These are phyloP conservation scores for Parnassius apollo DNA, from an alignment of 2,888 invertebrate genomes.

Conservation along the genomic window DNA sequence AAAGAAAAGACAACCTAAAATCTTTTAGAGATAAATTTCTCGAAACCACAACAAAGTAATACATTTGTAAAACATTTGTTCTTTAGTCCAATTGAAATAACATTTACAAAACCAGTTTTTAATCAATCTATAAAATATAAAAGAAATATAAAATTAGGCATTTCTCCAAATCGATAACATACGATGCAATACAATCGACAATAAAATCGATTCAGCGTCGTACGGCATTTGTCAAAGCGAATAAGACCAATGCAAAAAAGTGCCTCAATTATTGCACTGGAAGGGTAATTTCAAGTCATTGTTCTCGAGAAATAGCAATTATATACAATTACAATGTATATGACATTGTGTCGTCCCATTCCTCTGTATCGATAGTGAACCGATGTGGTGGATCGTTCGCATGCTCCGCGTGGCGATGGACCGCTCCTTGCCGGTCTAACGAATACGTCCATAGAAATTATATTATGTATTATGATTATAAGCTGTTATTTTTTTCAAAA, in stretches of 20 bases:
- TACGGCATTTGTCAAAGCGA: constrained; percentile 69
- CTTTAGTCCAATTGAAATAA: too few species aligned
- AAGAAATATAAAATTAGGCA: constrained; percentile 23
- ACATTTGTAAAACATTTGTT: too few species aligned
- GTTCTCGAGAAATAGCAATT: constrained; percentile 80
- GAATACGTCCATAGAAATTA: not conserved
- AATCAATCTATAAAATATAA: constrained; percentile 6
- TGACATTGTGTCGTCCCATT: constrained; percentile 71
- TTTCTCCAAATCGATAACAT: constrained; percentile 31
- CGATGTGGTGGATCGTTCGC: constrained; percentile 61
- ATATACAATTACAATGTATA: constrained; percentile 79
- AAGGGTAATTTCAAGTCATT: constrained; percentile 77
- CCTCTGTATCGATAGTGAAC: constrained; percentile 69
- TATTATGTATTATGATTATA: too few species aligned
- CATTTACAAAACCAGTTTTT: not conserved
- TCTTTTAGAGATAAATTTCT: too few species aligned
- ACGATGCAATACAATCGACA: constrained; percentile 40
- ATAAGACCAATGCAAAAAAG: constrained; percentile 54
- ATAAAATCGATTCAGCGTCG: constrained; percentile 50
- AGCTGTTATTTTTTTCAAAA: too few species aligned
- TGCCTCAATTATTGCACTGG: constrained; percentile 74
- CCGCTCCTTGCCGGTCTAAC: constrained; percentile 39
- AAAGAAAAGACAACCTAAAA: too few species aligned
- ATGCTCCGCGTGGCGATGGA: constrained; percentile 52
- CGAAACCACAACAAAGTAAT: too few species aligned